Evolutionary conservation across 2,888 invertebrate genomes (phyloP), one percentile per base, ranked within the genome.

Genomic region (Erannis defoliaria): DNA sequence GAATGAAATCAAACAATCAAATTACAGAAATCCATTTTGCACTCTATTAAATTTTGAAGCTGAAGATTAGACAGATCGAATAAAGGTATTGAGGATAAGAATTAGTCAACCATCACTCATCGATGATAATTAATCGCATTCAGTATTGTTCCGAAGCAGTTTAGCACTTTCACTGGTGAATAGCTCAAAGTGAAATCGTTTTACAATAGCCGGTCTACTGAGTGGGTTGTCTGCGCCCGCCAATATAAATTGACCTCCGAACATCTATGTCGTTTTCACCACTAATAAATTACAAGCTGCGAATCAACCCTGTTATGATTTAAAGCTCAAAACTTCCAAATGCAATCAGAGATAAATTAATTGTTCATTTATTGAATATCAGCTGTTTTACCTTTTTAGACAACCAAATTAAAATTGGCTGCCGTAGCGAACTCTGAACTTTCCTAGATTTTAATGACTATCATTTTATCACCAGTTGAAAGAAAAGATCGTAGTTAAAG

Each of bases 141-240:
- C 71, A 64, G 80, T 78, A 81, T 85, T 84, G 85, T 86, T 81
- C 76, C 73, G 70, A 23, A 29, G 53, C 67, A 71, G 74, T 77
- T 78, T 80, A 78, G 65, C 77, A 80, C 87, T 87, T 87, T 87
- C 87, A 80, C 86, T 79, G 68, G 56, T 80, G 82, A 82, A 79
- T 82, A 80, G 75, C 76, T 76, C 70, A 50, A 71, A 80, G 86
- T 80, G 86, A 87, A 87, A 87, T 85, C 85, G 82, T 76, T 82
- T 84, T 76, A 84, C 82, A 85, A 84, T 84, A 79, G 59, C 70
- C 72, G 74, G 77, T 77, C 75, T 71, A 74, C 68, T 66, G 80
- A 73, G 82, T 82, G 77, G 78, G 79, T 63, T 66, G 70, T 62
- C 51, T 62, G 70, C 54, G 46, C 16, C 37, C 53, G 64, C 81